Evolutionary conservation across 2,888 invertebrate species (phyloP).

Genomic region (Aporophyla nigra): DNA sequence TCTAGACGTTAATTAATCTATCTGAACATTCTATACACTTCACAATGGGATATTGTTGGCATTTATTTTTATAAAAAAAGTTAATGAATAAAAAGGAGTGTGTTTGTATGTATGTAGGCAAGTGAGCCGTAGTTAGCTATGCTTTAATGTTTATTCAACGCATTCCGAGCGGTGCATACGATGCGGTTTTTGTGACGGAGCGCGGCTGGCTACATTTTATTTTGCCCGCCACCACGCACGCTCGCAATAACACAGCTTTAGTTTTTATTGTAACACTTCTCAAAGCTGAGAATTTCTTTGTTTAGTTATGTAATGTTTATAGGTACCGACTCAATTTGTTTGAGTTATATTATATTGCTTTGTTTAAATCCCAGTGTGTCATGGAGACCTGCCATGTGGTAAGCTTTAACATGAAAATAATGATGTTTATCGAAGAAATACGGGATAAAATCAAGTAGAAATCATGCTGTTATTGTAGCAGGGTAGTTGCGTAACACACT

Average conservation of each 20-base stretch:
- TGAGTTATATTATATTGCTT: slow-evolving; percentile 13
- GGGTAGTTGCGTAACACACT: too few species aligned
- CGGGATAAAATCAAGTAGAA: neutral
- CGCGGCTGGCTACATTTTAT: slow-evolving; percentile 57
- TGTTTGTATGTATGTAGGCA: slow-evolving; percentile 48
- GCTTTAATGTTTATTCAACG: slow-evolving; percentile 71
- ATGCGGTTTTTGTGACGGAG: slow-evolving; percentile 65
- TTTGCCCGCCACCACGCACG: slow-evolving; percentile 61
- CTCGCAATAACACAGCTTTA: slow-evolving; percentile 54
- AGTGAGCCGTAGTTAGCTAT: slow-evolving; percentile 61
- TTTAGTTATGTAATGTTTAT: slow-evolving; percentile 47
- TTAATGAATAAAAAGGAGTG: slow-evolving; percentile 68
- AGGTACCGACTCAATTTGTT: slow-evolving; percentile 41
- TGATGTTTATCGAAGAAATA: neutral
- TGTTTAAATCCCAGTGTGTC: slow-evolving; percentile 14
- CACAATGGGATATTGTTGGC: slow-evolving; percentile 74
- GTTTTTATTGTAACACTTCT: slow-evolving; percentile 57
- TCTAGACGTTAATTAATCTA: slow-evolving; percentile 69
- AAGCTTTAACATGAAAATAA: neutral
- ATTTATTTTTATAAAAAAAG: slow-evolving; percentile 69
- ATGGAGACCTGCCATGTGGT: neutral
- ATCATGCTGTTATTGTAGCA: neutral
- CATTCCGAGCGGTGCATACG: slow-evolving; percentile 67
- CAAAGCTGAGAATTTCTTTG: slow-evolving; percentile 45
- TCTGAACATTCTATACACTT: slow-evolving; percentile 66